These are phyloP conservation scores for Germaria angustata DNA, from an alignment of 2,888 invertebrate species.

Conservation along the genomic window DNA sequence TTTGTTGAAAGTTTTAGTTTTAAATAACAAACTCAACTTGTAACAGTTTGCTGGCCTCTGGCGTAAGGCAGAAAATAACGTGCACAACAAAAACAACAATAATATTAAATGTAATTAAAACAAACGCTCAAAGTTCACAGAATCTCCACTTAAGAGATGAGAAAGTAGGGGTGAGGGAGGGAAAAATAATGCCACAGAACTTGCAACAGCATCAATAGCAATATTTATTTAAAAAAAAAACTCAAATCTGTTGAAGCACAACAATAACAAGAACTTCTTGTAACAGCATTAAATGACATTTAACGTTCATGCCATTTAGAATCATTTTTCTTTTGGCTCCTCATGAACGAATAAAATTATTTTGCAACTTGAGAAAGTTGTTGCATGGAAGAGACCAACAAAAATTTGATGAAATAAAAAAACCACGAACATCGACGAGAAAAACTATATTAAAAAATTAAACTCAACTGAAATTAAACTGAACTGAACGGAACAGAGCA, in stretches of 20 bases:
- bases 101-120: constrained; percentile 64
- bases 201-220: not conserved
- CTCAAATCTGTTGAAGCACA: constrained; percentile 1
- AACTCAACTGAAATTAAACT: constrained; percentile 29
- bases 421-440: constrained; percentile 13
- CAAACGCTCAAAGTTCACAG: constrained; percentile 47
- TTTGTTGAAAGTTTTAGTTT: constrained; percentile 21
- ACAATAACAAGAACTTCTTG: constrained; percentile 23
- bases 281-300: constrained; percentile 50
- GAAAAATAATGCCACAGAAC: constrained; percentile 27
- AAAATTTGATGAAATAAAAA: not conserved
- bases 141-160: constrained; percentile 1
- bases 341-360: not conserved
- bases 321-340: not conserved
- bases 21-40: constrained; percentile 26
- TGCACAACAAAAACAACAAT: constrained; percentile 29
- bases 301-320: constrained; percentile 35
- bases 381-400: not conserved
- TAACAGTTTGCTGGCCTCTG: constrained; percentile 9
- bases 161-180: not conserved
- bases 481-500: not conserved
- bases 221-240: not conserved
- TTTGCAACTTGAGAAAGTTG: constrained; percentile 11
- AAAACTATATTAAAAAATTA: constrained; percentile 61
- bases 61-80: not conserved